Base-by-base conservation (phyloP, 2,113 vertebrate species). In the Lophius piscatorius region DNA sequence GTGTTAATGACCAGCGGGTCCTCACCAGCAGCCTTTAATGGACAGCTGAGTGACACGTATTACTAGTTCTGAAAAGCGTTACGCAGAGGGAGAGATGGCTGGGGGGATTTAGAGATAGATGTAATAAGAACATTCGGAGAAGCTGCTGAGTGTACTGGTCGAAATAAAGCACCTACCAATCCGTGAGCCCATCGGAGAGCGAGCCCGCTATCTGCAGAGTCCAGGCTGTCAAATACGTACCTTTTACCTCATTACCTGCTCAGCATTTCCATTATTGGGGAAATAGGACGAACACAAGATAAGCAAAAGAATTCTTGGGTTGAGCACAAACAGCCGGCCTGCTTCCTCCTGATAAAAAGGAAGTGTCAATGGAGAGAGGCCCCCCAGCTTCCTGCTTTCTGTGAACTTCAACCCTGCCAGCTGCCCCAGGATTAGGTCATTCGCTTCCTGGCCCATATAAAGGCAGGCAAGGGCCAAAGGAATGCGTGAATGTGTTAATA, bases 341-440 rank as follows among this genome's bases (percentile, higher is more conserved):
- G 91, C 82, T 90, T 90, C 89, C 85, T 87, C 71, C 56, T 64
- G 89, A 91, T 91, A 90, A 90, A 89, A 85, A 73, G 80, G 80
- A 86, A 74, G 70, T 39, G 52, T 78, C 71, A 72, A 63, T 54
- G 22, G n/a, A 48, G 50, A 70, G 56, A 63, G 69, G 73, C 67
- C 70, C 55, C 65, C 71, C 69, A 33, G 78, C 80, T 84, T 87
- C 83, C 87, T 80, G 78, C 60, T 78, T 64, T 57, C 4, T 4
- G 59, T 68, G 60, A 78, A 79, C 74, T 75, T 49, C 12, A 20
- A 72, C 60, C 49, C 69, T 8, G 31, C 71, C 76, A 80, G 72
- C 81, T 77, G 78, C 66, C 69, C 74, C 21, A 6, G 9, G 16
- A 79, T 73, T 40, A 62, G 75, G 75, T 80, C 85, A 78, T 51